Evolutionary conservation across 2,888 invertebrate species (phyloP).

Genomic region (Trachelus troglodyta): DNA sequence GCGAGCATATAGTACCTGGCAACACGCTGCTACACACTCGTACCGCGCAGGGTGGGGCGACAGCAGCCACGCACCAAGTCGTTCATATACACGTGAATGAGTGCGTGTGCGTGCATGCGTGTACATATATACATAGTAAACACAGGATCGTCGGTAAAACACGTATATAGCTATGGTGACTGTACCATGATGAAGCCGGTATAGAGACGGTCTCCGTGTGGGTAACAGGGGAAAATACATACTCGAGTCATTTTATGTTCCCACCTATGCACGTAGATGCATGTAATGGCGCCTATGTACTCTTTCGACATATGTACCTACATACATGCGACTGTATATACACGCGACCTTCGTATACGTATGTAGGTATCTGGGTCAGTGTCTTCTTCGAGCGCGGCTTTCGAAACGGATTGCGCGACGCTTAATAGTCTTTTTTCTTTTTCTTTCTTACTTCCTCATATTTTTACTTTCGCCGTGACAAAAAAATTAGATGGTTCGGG

Average conservation of each 20-base stretch:
- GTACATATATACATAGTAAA: background rate
- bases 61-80: too few species aligned
- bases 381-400: conserved; percentile 35
- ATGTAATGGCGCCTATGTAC: background rate
- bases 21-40: conserved; percentile 10
- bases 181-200: background rate
- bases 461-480: too few species aligned
- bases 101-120: background rate
- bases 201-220: background rate
- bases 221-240: conserved; percentile 38
- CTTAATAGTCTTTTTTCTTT: too few species aligned
- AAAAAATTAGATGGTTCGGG: too few species aligned
- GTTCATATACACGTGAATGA: background rate
- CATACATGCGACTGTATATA: conserved; percentile 25
- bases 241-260: conserved; percentile 37
- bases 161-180: background rate
- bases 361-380: conserved; percentile 45
- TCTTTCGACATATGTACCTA: conserved; percentile 9
- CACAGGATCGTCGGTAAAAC: conserved; percentile 4
- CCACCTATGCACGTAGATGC: background rate
- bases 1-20: background rate
- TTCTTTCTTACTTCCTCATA: too few species aligned
- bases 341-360: conserved; percentile 39
- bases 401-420: too few species aligned
- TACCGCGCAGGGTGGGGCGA: background rate